Base-by-base conservation (phyloP, 2,113 vertebrate species). In the Megaceryle torquata region DNA sequence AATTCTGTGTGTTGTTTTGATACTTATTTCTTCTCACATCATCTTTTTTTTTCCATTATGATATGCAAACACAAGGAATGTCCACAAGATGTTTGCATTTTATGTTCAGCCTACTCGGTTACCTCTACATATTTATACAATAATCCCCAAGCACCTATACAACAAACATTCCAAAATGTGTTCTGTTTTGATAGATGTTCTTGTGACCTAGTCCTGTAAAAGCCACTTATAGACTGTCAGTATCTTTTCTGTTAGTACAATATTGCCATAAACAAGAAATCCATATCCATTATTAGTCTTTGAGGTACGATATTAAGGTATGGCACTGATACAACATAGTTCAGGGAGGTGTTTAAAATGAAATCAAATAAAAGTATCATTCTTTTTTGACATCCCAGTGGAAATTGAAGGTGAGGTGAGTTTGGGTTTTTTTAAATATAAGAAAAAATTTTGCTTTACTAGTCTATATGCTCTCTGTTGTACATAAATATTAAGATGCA, bases 231-330 rank as follows among this genome's bases (percentile, higher is more conserved):
- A 82, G 20, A 92, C 64, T 68, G 77, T 43, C 35, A 54, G 5
- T 20, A 5, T 29, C 5, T 56, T 71, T 86, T 67, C 15, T 82
- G 18, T 35, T 79, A 76, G 13, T 4, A 64, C 12, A 67, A 14
- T 43, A 71, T 48, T 78, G 13, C 10, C 5, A 18, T 43, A 33
- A 54, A 68, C 46, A 1, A 13, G 10, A 89, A 78, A 74, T 54
- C 8, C 29, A 60, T 31, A 43, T 1, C 20, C 0, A 0, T 22
- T 46, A 70, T 6, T 17, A 43, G 39, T 7, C 37, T 11, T 59
- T 60, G 13, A 79, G 10, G 5, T 64, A 25, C 16, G 11, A 13
- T 8, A 5, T 39, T 65, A 65, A 71, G 8, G 4, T 46, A 26
- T 35, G 26, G 11, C 29, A 95, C 22, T 53, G 44, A 46, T 13